phyloP scores from a whole-genome alignment of 2,113 vertebrate species.

The Mastomys coucha region DNA sequence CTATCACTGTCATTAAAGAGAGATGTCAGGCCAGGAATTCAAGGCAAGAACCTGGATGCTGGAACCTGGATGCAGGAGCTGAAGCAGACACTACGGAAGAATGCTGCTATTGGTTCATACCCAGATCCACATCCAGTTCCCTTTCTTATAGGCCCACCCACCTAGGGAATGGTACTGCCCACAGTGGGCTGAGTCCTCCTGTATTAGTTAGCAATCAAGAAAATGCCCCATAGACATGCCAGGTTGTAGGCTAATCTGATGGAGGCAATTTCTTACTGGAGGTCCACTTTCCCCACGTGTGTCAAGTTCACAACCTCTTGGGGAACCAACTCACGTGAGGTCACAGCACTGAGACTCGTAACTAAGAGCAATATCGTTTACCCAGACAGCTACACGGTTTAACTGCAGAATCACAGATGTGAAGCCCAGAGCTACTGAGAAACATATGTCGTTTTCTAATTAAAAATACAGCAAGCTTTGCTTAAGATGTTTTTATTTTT shows the following conservation, averaged over 20 bases:
- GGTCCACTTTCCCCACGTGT: neutral
- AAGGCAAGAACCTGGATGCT: too few relatives aligned
- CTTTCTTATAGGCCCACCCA: neutral
- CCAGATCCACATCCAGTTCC: neutral
- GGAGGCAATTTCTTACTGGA: neutral
- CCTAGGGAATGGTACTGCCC: neutral
- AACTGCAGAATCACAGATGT: too few relatives aligned
- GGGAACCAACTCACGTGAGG: too few relatives aligned
- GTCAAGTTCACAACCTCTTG: neutral
- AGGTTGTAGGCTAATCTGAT: neutral
- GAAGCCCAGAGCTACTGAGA: neutral
- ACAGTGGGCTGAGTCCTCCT: neutral
- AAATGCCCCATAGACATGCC: too few relatives aligned
- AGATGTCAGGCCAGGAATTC: neutral
- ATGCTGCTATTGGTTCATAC: neutral
- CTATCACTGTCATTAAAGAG: too few relatives aligned
- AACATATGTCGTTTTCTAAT: neutral
- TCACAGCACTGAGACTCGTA: neutral
- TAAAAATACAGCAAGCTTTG: neutral
- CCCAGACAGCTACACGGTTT: rapidly evolving
- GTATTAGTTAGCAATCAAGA: neutral
- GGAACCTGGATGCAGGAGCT: neutral
- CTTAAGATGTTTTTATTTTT: neutral
- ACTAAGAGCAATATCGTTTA: neutral
- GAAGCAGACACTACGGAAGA: neutral